Evolutionary conservation across 2,113 vertebrate species (phyloP), one percentile per base, ranked within the genome.

Genomic region (Podocnemis expansa): DNA sequence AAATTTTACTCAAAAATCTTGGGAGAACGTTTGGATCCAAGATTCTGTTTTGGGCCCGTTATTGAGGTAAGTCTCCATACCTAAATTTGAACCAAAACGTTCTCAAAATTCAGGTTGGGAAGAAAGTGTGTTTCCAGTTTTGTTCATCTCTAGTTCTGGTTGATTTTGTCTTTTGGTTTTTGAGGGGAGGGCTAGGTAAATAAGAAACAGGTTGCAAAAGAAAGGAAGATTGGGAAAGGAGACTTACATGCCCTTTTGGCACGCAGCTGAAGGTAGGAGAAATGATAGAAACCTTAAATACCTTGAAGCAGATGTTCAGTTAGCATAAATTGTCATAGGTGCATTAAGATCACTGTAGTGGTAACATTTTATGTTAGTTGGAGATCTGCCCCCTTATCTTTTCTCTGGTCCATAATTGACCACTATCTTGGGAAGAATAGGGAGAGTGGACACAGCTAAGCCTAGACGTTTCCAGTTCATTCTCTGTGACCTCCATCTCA

Each of bases 51-150:
- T 67, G 27, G 8, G 38, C 51, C 12, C 5, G 80, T 78, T 83
- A 88, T 90, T 80, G 73, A 12, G 12, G 90, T 78, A 89, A 95
- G 87, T 16, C 25, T 80, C 10, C 3, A 52, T 84, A 90, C 90
- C 54, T 89, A 41, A 51, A 56, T 89, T 85, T 47, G 91, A 89
- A 93, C 11, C 38, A 27, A 78, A 91, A 85, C 82, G 45, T 89
- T 82, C 78, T 67, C 1, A 1, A 89, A 45, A 2, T 1, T 9
- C 34, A 11, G 16, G 56, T 3, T 38, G 63, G 63, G 17, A 82
- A 63, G 84, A 54, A 29, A 86, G n/a, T 52, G 38, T 84, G 2
- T 78, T 29, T 45, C 34, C 93, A 56, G 34, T 54, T 87, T 81
- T 78, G 82, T 89, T 3, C 1, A 3, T 85, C 85, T 90, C 91